A percentile compares a stretch with the other conserved stretches of the same genome.
Evolutionary conservation across 2,888 invertebrate species (phyloP).

Genomic region (Stenolophus ochropezus): DNA sequence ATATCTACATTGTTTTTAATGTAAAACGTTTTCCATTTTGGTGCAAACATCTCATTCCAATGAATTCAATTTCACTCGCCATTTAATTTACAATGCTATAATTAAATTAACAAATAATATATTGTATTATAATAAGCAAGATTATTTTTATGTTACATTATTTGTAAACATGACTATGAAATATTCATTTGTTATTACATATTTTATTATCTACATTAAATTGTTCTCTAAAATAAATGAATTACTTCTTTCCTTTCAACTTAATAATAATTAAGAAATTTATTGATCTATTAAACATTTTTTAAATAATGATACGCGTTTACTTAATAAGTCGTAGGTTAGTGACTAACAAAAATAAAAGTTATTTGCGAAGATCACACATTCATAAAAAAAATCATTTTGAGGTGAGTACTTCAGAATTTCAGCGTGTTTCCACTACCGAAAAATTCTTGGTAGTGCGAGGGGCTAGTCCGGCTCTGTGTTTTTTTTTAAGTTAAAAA

Average conservation of each 20-base stretch:
- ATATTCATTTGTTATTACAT: conserved; percentile 59
- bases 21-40: conserved; percentile 46
- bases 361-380: no score
- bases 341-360: no score
- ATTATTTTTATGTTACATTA: conserved; percentile 57
- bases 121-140: conserved; percentile 59
- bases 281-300: no score
- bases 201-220: conserved; percentile 60
- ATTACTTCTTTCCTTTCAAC: not conserved
- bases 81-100: conserved; percentile 52
- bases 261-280: not conserved
- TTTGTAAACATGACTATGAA: conserved; percentile 58
- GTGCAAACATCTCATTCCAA: conserved; percentile 42
- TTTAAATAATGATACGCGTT: no score
- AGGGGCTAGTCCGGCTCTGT: no score
- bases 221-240: conserved; percentile 56
- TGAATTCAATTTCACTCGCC: conserved; percentile 50
- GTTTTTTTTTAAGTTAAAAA: no score
- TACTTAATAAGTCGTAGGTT: no score
- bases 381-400: no score
- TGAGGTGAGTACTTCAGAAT: no score
- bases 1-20: conserved; percentile 36
- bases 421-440: no score
- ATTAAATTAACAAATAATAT: conserved; percentile 59
- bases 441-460: no score